Percentiles rank a stretch among this genome's conserved stretches.
Evolutionary conservation across 2,888 invertebrate genomes (phyloP).

Genomic region (Allygus modestus): DNA sequence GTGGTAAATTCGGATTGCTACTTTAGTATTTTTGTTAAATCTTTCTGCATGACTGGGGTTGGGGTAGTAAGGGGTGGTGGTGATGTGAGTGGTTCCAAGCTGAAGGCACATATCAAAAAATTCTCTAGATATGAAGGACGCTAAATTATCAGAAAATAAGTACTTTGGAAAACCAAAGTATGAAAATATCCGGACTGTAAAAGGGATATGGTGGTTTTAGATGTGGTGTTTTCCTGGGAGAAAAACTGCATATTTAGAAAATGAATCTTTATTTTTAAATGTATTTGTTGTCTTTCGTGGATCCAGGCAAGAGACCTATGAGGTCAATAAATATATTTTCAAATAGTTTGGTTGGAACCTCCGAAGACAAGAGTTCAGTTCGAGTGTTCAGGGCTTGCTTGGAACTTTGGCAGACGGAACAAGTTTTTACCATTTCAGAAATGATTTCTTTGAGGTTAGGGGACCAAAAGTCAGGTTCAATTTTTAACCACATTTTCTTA

Average conservation of each 20-base stretch:
- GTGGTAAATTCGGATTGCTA: conserved; percentile 52
- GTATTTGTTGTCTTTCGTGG: conserved; percentile 20
- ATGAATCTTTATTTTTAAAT: conserved; percentile 31
- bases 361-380: background rate
- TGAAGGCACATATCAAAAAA: conserved; percentile 31
- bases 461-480: conserved; percentile 15
- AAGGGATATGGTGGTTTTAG: background rate
- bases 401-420: conserved; percentile 25
- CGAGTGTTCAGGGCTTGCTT: conserved; percentile 23
- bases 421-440: background rate
- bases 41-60: conserved; percentile 29
- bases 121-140: conserved; percentile 13
- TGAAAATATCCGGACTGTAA: background rate
- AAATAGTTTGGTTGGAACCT: background rate
- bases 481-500: conserved; percentile 19
- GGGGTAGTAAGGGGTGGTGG: conserved; percentile 55
- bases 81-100: conserved; percentile 34
- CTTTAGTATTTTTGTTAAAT: conserved; percentile 33
- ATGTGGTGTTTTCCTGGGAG: background rate
- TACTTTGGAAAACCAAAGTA: conserved; percentile 35
- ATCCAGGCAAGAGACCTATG: conserved; percentile 16
- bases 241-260: conserved; percentile 51
- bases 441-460: background rate
- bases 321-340: conserved; percentile 41
- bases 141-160: conserved; percentile 25